phyloP scores from a whole-genome alignment of 53 echinoderm and acorn worm genomes.

The Hippasteria phrygiana region DNA sequence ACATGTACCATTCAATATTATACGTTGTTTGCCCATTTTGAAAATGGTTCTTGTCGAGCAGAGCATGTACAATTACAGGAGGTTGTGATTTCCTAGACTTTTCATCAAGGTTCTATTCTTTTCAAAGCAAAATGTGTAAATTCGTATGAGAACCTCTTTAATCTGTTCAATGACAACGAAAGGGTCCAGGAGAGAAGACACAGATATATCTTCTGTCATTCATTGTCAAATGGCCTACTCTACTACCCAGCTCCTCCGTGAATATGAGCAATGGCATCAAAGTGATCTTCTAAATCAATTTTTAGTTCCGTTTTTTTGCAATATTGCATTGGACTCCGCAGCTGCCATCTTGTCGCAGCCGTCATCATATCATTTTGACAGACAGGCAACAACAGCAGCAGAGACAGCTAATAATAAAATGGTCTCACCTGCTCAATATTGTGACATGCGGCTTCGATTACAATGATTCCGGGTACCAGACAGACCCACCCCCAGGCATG shows the following conservation, averaged over 20 bases:
- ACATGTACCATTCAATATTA: too few species aligned
- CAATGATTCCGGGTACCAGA: conserved; percentile 44
- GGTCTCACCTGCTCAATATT: conserved; percentile 53
- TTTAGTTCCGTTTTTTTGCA: not conserved
- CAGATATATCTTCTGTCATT: too few species aligned
- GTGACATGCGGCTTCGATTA: conserved; percentile 57
- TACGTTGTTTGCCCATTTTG: too few species aligned
- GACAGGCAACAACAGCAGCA: not conserved
- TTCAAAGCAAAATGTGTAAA: too few species aligned
- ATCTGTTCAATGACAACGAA: too few species aligned
- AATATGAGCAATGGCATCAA: not conserved
- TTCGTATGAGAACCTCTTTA: too few species aligned
- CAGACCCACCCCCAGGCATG: conserved; percentile 18
- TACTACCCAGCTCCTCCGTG: not conserved
- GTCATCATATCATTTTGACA: conserved; percentile 9
- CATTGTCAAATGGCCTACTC: not conserved
- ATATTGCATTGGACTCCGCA: not conserved
- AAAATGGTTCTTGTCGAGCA: too few species aligned
- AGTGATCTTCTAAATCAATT: not conserved
- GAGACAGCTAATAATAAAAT: conserved; percentile 18
- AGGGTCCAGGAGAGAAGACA: too few species aligned
- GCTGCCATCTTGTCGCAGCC: conserved; percentile 15
- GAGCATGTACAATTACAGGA: too few species aligned
- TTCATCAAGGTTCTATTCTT: too few species aligned
- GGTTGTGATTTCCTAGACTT: too few species aligned